Percentiles rank a stretch among this genome's conserved stretches.
These are phyloP conservation scores for Nipponia nippon DNA, from an alignment of 2,113 vertebrate genomes.

Conservation along the genomic window DNA sequence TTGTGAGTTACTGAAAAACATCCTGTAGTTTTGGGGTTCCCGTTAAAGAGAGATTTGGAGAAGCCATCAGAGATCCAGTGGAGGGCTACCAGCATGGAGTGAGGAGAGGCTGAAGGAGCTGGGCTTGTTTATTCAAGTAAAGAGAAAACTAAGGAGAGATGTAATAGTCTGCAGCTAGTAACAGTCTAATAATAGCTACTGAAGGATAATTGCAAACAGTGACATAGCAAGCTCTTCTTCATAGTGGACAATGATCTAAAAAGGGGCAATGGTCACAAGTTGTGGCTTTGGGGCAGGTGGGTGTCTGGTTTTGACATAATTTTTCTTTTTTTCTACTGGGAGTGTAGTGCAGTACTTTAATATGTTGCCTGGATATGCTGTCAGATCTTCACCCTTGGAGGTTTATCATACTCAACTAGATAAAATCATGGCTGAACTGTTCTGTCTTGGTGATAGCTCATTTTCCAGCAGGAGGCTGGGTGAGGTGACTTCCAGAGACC, in stretches of 20 bases:
- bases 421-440: not conserved
- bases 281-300: not conserved
- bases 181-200: not conserved
- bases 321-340: not conserved
- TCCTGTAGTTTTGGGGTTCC: not conserved
- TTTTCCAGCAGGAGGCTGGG: not conserved
- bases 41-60: not conserved
- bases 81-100: not conserved
- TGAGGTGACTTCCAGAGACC: not conserved
- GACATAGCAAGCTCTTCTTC: not conserved
- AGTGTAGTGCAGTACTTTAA: not conserved
- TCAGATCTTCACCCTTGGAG: not conserved
- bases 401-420: not conserved
- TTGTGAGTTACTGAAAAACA: not conserved
- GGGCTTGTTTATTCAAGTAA: not conserved
- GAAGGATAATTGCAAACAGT: not conserved
- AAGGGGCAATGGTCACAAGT: not conserved
- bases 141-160: not conserved
- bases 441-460: not conserved
- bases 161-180: not conserved
- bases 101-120: not conserved
- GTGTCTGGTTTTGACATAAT: not conserved
- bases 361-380: not conserved
- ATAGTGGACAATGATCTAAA: not conserved
- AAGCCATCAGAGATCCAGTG: not conserved